Evolutionary conservation across 1,140 invertebrate species (phyloP).

Genomic region (Drosophila seguyi): DNA sequence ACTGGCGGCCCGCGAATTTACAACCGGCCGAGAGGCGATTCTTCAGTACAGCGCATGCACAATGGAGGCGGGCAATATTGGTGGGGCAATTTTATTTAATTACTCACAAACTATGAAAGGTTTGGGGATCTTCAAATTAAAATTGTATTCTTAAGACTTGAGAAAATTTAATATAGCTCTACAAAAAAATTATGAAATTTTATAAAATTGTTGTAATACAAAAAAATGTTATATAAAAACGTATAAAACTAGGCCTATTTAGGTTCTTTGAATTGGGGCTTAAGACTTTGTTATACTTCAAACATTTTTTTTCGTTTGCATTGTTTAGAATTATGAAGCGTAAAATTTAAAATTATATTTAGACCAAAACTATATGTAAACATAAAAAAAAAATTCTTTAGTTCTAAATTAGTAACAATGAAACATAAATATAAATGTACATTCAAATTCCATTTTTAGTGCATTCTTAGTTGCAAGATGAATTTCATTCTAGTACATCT

Average conservation of each 20-base stretch:
- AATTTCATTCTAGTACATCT: no score
- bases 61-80: slow-evolving; percentile 65
- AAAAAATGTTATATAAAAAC: no score
- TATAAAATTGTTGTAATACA: background rate
- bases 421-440: background rate
- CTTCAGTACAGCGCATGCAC: slow-evolving; percentile 67
- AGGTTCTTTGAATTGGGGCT: no score
- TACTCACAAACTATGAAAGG: background rate
- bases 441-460: background rate
- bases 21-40: slow-evolving; percentile 1
- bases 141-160: background rate
- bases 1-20: slow-evolving; percentile 47
- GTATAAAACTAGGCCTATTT: background rate
- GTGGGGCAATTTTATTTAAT: background rate
- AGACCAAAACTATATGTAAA: no score
- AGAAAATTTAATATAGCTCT: background rate
- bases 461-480: no score
- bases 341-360: no score
- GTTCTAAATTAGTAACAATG: background rate
- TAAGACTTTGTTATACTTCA: no score
- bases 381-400: no score
- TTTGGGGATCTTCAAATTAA: no score
- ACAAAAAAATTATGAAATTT: background rate
- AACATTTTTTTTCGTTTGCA: no score
- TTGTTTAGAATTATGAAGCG: no score